These are phyloP conservation scores for Drosophila buzzatii DNA, from an alignment of 2,888 invertebrate species.

Conservation along the genomic window DNA sequence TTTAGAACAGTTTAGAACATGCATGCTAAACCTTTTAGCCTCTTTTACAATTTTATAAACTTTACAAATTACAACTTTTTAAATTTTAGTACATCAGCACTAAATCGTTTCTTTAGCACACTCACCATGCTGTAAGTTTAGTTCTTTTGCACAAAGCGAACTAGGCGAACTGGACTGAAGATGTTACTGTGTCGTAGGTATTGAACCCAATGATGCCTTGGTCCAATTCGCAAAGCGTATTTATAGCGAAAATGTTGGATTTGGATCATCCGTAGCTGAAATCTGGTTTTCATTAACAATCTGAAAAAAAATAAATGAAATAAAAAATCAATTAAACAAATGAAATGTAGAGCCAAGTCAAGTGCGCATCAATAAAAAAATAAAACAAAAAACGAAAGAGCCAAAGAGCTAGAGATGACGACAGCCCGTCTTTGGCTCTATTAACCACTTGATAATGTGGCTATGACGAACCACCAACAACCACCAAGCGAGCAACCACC, in stretches of 20 bases:
- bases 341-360: slow-evolving; percentile 43
- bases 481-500: slow-evolving; percentile 5
- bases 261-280: slow-evolving; percentile 25
- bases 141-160: slow-evolving; percentile 41
- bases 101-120: slow-evolving; percentile 13
- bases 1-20: neutral
- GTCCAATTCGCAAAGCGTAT: slow-evolving; percentile 61
- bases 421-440: slow-evolving; percentile 49
- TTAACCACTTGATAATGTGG: slow-evolving; percentile 67
- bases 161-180: slow-evolving; percentile 58
- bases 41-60: too few species aligned
- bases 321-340: slow-evolving; percentile 26
- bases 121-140: slow-evolving; percentile 72
- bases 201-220: slow-evolving; percentile 79
- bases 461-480: slow-evolving; percentile 36
- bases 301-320: slow-evolving; percentile 9
- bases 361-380: slow-evolving; percentile 61
- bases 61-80: too few species aligned
- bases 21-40: neutral
- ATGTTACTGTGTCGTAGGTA: slow-evolving; percentile 71
- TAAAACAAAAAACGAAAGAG: neutral
- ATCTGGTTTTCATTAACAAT: slow-evolving; percentile 58
- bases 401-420: slow-evolving; percentile 24
- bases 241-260: slow-evolving; percentile 65
- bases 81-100: neutral